These are phyloP conservation scores for Scartelaos histophorus DNA, from an alignment of 2,113 vertebrate species.

Conservation along the genomic window DNA sequence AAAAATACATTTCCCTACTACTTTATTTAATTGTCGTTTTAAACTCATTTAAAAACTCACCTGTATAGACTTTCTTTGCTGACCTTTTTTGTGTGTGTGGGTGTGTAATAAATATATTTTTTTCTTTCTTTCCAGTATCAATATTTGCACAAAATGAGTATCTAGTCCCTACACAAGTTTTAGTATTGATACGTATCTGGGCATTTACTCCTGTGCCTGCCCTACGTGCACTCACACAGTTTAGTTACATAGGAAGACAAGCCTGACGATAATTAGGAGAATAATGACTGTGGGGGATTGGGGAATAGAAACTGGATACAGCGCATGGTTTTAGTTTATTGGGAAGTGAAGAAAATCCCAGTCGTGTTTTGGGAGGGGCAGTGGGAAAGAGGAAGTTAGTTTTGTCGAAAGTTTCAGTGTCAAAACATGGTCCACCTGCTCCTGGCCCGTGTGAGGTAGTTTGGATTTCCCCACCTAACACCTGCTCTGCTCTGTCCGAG, in stretches of 20 bases:
- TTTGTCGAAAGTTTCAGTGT: slow-evolving; percentile 26
- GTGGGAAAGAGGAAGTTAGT: slow-evolving; percentile 11
- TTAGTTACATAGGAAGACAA: slow-evolving; percentile 24
- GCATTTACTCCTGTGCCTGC: neutral
- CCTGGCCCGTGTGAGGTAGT: slow-evolving; percentile 21
- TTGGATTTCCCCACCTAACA: slow-evolving; percentile 1
- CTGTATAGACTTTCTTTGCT: no score
- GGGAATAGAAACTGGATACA: slow-evolving; percentile 46
- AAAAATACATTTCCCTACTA: no score
- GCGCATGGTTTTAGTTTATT: slow-evolving; percentile 36
- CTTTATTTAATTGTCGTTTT: no score
- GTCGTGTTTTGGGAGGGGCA: neutral
- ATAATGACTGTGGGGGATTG: slow-evolving; percentile 38
- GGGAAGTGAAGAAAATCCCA: slow-evolving; percentile 30
- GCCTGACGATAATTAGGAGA: slow-evolving; percentile 47
- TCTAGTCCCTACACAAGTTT: no score
- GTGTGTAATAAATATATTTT: no score
- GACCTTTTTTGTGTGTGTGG: no score
- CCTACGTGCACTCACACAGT: neutral
- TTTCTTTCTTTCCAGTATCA: no score
- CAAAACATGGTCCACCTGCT: slow-evolving; percentile 60
- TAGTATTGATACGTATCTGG: neutral
- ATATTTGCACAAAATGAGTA: no score
- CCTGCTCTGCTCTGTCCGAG: neutral
- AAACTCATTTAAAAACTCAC: no score